Evolutionary conservation across 2,888 invertebrate genomes (phyloP), one percentile per base, ranked within the genome.

Genomic region (Leptopterna dolabrata): DNA sequence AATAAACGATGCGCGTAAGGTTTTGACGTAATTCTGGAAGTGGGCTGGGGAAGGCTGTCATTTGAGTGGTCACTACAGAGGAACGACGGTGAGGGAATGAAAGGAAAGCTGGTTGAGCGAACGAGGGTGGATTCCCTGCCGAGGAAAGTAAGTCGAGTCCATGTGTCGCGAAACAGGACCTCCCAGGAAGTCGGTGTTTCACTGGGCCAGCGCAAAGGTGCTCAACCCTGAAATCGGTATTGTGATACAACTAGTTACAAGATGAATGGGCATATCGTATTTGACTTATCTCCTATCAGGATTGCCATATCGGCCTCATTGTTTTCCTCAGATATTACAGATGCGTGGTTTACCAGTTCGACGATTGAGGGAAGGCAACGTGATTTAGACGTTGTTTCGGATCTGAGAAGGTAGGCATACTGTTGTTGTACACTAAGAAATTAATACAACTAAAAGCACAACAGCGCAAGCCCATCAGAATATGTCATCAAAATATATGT

Each of bases 1-100:
- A 63, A 63, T 24, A 63, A 63, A 63, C 63, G 63, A 63, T 24
- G 63, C 63, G 63, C 24, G 63, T 63, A 63, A 19, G 14, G 78
- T 78, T 78, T 78, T 78, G 78, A 78, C 78, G 78, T 78, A 78
- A 78, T 78, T 78, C 78, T 78, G 78, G 78, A 78, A 78, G 45
- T 27, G 24, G 63, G 63, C 55, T 24, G 24, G 24, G 7, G 63
- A 11, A 63, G 63, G 63, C 63, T 11, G 24, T 63, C 63, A 63
- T 63, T 63, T 63, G 24, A 63, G 63, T 4, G 63, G 24, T 13
- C 63, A 24, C 24, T 9, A 24, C 63, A 4, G 24, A 13, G 51
- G 51, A 51, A 51, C 51, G 51, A 51, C 36, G 36, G 36, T 36
- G n/a, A 36, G 36, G 36, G 36, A 63, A 63, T 63, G 24, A 63